Percentiles rank a stretch among this genome's conserved stretches.
phyloP scores from a whole-genome alignment of 2,888 invertebrate species.

The Lithophane ornitopus region DNA sequence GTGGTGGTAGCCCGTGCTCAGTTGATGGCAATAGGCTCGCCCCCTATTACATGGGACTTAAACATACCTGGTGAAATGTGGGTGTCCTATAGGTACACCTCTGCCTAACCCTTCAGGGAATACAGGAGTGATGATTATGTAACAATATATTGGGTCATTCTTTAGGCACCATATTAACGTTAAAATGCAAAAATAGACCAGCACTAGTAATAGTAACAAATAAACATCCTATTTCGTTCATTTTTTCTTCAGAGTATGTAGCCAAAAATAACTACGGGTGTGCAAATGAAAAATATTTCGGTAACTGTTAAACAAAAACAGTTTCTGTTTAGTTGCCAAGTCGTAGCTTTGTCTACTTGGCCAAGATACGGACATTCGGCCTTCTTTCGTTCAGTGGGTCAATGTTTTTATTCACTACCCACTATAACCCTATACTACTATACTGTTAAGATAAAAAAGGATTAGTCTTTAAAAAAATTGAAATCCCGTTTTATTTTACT shows the following conservation, averaged over 20 bases:
- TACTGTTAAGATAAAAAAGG: neutral
- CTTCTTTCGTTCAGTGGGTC: constrained; percentile 58
- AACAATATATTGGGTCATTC: neutral
- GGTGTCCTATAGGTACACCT: no score
- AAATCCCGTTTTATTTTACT: neutral
- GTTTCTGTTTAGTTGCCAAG: constrained; percentile 55
- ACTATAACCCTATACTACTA: constrained; percentile 7
- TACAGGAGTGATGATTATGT: no score
- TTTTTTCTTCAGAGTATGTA: constrained; percentile 2
- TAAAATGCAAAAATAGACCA: neutral
- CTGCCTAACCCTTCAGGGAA: no score
- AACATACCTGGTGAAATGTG: no score
- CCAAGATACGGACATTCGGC: constrained; percentile 50
- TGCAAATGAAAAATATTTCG: constrained; percentile 48
- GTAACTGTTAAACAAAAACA: constrained; percentile 55
- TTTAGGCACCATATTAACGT: neutral
- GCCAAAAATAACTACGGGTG: constrained; percentile 47
- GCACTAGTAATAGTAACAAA: neutral
- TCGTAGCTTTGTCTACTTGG: constrained; percentile 52
- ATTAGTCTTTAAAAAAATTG: neutral
- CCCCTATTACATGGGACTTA: no score
- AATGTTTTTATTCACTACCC: constrained; percentile 47
- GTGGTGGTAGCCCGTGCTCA: no score
- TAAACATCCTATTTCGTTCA: neutral
- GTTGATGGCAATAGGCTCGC: no score